Evolutionary conservation across 2,797 vertebrate species (phyloP).

Genomic region (Notoglanidium macrostoma): DNA sequence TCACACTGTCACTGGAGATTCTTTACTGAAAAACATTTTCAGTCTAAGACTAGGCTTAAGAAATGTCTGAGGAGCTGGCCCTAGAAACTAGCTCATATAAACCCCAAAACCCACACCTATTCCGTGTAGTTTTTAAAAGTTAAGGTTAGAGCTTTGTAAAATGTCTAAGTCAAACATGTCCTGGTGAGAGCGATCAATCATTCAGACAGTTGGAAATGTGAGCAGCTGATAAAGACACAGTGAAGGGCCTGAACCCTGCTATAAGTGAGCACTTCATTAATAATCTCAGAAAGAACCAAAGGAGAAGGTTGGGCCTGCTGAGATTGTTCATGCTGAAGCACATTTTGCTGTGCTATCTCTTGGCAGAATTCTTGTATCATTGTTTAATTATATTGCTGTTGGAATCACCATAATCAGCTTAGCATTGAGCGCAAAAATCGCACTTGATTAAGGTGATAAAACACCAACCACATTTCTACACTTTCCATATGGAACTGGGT

Average conservation of each 20-base stretch:
- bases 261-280: slow-evolving; percentile 39
- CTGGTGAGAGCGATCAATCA: slow-evolving; percentile 22
- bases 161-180: slow-evolving; percentile 31
- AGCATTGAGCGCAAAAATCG: slow-evolving; percentile 1
- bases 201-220: slow-evolving; percentile 31
- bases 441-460: slow-evolving; percentile 29
- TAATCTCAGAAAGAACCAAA: slow-evolving; percentile 34
- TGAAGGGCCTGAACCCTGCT: slow-evolving; percentile 1
- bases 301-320: slow-evolving; percentile 15
- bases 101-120: slow-evolving; percentile 9
- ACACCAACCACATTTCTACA: slow-evolving; percentile 3
- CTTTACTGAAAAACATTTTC: slow-evolving; percentile 24
- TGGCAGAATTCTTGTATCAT: slow-evolving; percentile 25
- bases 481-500: background rate
- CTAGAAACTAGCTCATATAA: slow-evolving; percentile 10
- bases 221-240: slow-evolving; percentile 38
- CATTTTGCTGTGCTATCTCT: slow-evolving; percentile 16
- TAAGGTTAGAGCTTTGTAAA: slow-evolving; percentile 18
- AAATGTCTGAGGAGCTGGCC: slow-evolving; percentile 33
- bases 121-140: slow-evolving; percentile 25
- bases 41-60: slow-evolving; percentile 42
- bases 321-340: slow-evolving; percentile 16
- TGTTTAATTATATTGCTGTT: slow-evolving; percentile 31
- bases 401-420: slow-evolving; percentile 1
- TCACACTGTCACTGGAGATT: slow-evolving; percentile 17